Evolutionary conservation across 92 coral and sea anemone species (phyloP).

Genomic region (Phenganax subtilis): DNA sequence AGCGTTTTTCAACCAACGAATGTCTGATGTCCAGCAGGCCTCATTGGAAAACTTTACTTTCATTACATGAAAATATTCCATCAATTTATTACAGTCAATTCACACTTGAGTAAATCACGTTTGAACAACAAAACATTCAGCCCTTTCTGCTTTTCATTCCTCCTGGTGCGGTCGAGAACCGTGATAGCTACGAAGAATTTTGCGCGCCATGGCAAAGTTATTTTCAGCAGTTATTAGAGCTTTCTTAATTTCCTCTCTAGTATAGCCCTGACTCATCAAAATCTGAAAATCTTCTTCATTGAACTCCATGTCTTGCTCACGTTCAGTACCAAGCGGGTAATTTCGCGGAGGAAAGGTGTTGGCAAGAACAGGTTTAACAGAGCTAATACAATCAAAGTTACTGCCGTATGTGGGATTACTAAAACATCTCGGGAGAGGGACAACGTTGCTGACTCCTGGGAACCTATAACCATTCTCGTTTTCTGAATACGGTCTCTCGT

Average conservation of each 20-base stretch:
- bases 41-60: constrained; percentile 1
- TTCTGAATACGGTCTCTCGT: background rate
- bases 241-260: constrained; percentile 85
- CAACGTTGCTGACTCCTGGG: background rate
- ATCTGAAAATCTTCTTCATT: constrained; percentile 97
- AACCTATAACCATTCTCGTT: constrained; percentile 14
- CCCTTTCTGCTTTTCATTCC: background rate
- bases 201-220: constrained; percentile 98
- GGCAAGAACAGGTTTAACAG: constrained; percentile 50
- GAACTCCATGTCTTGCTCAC: constrained; percentile 58
- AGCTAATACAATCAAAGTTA: constrained; percentile 54
- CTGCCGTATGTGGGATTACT: constrained; percentile 84
- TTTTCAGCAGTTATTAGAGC: constrained; percentile 95
- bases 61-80: constrained; percentile 24
- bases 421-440: constrained; percentile 40
- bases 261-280: constrained; percentile 85
- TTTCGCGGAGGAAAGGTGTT: constrained; percentile 44
- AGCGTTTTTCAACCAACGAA: background rate
- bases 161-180: constrained; percentile 41
- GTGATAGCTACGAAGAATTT: constrained; percentile 86
- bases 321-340: constrained; percentile 32
- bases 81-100: constrained; percentile 6
- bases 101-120: background rate
- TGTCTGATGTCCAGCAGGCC: constrained; percentile 25
- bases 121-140: background rate